Evolutionary conservation across 2,113 vertebrate genomes (phyloP).

Genomic region (Sebastes fasciatus): DNA sequence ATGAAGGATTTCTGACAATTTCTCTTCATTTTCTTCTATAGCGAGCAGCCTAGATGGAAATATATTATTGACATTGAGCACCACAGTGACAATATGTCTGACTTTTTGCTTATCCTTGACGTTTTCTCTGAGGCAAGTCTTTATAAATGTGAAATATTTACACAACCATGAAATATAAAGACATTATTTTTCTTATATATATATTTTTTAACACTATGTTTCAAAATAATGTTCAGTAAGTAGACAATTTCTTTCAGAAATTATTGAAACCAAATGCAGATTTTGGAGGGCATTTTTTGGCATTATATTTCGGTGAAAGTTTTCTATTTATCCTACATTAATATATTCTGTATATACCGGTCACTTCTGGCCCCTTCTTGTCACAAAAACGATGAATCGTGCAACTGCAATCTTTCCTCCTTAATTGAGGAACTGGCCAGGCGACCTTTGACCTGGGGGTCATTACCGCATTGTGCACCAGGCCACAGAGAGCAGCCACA

Average conservation of each 20-base stretch:
- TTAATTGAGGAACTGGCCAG: conserved; percentile 82
- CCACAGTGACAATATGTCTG: background rate
- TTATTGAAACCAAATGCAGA: background rate
- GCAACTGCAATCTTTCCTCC: conserved; percentile 79
- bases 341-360: conserved; percentile 44
- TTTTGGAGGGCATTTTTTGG: background rate
- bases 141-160: conserved; percentile 8
- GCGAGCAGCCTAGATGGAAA: background rate
- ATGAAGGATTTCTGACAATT: background rate
- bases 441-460: conserved; percentile 82
- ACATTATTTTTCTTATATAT: background rate
- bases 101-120: background rate
- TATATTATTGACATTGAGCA: background rate
- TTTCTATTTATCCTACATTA: conserved; percentile 10
- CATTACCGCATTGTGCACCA: conserved; percentile 80
- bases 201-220: background rate
- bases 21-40: background rate
- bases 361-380: conserved; percentile 61
- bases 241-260: background rate
- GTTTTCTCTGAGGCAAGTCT: conserved; percentile 1
- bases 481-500: conserved; percentile 65
- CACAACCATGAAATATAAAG: background rate
- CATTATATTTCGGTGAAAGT: background rate
- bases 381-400: conserved; percentile 65
- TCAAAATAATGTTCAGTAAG: background rate